These are phyloP conservation scores for Cephus pulcher DNA, from an alignment of 2,888 invertebrate species.

Conservation along the genomic window DNA sequence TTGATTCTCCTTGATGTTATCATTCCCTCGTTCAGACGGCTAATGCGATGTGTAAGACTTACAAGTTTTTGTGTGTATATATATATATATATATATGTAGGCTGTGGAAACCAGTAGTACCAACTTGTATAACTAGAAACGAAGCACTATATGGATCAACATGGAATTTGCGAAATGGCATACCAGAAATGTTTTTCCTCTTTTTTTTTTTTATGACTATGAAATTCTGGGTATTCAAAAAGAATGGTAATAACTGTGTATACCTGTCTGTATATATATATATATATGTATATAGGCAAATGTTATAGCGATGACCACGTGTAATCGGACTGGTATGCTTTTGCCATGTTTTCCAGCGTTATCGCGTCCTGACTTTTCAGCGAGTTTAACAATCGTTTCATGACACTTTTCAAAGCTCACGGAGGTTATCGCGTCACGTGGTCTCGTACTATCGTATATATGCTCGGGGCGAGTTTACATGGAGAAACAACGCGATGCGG, in stretches of 20 bases:
- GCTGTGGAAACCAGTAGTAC: neutral
- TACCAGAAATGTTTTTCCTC: neutral
- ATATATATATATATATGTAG: neutral
- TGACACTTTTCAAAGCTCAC: constrained; percentile 55
- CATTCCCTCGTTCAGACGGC: neutral
- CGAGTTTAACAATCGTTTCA: constrained; percentile 56
- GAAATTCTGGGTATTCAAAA: neutral
- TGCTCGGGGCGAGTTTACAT: neutral
- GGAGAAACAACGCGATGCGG: neutral
- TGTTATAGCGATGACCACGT: constrained; percentile 4
- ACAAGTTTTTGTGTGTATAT: neutral
- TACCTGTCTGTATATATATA: no score
- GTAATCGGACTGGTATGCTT: constrained; percentile 43
- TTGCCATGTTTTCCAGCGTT: constrained; percentile 43
- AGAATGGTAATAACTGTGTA: neutral
- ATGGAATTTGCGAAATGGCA: neutral
- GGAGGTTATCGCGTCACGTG: constrained; percentile 30
- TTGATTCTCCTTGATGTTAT: neutral
- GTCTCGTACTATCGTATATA: neutral
- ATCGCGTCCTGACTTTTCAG: constrained; percentile 59
- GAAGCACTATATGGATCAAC: neutral
- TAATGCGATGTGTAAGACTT: neutral
- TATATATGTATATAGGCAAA: neutral
- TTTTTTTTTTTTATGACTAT: neutral
- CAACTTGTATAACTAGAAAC: neutral